Evolutionary conservation across 2,113 vertebrate genomes (phyloP).

Genomic region (Pangasianodon gigas): DNA sequence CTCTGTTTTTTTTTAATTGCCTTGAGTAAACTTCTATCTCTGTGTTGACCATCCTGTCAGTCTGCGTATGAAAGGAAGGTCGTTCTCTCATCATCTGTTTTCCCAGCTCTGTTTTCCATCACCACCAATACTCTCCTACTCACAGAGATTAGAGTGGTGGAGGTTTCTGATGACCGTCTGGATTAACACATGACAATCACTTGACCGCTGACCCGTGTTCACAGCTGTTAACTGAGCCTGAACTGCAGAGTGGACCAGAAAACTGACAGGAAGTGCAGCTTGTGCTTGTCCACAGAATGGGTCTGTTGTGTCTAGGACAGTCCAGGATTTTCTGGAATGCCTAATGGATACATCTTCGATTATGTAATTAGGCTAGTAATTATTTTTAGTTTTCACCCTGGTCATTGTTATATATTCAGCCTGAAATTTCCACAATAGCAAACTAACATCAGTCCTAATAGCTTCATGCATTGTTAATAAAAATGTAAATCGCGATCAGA

Average conservation of each 20-base stretch:
- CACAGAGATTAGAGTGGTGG: conserved; percentile 66
- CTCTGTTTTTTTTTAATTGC: neutral
- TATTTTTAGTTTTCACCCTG: neutral
- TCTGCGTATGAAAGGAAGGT: neutral
- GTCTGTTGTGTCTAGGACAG: neutral
- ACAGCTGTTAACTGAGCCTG: conserved; percentile 33
- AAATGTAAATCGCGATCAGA: neutral
- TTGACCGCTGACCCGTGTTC: conserved; percentile 25
- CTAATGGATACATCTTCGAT: neutral
- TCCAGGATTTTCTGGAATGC: neutral
- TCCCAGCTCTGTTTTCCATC: neutral
- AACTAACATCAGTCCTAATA: neutral
- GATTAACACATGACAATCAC: conserved; percentile 57
- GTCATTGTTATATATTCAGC: neutral
- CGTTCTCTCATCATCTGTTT: conserved; percentile 12
- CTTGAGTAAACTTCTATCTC: neutral
- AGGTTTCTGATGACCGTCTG: conserved; percentile 62
- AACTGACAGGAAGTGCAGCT: neutral
- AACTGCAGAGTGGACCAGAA: neutral
- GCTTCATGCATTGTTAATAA: neutral
- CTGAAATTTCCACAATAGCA: neutral
- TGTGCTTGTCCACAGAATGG: neutral
- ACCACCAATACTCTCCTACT: conserved; percentile 52
- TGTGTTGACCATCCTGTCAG: conserved; percentile 11
- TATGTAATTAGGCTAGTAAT: neutral